A percentile compares a stretch with the other conserved stretches of the same genome.
Evolutionary conservation across 2,888 invertebrate species (phyloP).

Genomic region (Sinhomidia bicolor): DNA sequence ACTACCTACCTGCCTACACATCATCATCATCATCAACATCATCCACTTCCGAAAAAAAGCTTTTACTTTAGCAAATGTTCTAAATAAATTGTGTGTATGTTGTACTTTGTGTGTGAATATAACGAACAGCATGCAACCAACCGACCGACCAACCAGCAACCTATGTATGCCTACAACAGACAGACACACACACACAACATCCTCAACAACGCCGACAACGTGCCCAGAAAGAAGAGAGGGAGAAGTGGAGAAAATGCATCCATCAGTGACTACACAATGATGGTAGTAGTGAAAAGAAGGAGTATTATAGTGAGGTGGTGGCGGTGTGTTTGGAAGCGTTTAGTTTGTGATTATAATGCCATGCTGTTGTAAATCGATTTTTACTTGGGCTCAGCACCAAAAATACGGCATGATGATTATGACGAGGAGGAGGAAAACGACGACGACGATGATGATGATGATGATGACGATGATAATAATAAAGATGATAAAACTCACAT

Average conservation of each 20-base stretch:
- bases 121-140: not conserved
- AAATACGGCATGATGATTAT: conserved; percentile 20
- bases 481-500: conserved; percentile 66
- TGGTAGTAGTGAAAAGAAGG: not conserved
- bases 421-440: conserved; percentile 12
- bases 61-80: conserved; percentile 11
- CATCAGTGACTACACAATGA: conserved; percentile 35
- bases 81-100: not conserved
- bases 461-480: conserved; percentile 55
- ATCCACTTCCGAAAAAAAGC: conserved; percentile 32
- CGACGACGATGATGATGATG: too few species aligned
- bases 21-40: conserved; percentile 20
- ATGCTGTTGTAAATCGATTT: conserved; percentile 71
- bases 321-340: conserved; percentile 48
- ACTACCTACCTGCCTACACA: conserved; percentile 5
- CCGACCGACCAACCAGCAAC: too few species aligned
- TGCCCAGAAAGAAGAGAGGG: conserved; percentile 18
- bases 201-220: conserved; percentile 6
- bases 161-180: not conserved
- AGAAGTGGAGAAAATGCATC: conserved; percentile 44
- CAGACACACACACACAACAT: not conserved
- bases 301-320: not conserved
- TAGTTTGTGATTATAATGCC: conserved; percentile 64
- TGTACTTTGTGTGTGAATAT: not conserved
- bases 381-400: conserved; percentile 50